Base-by-base conservation (phyloP, 1,140 invertebrate genomes). In the Brachionus rotundiformis region DNA sequence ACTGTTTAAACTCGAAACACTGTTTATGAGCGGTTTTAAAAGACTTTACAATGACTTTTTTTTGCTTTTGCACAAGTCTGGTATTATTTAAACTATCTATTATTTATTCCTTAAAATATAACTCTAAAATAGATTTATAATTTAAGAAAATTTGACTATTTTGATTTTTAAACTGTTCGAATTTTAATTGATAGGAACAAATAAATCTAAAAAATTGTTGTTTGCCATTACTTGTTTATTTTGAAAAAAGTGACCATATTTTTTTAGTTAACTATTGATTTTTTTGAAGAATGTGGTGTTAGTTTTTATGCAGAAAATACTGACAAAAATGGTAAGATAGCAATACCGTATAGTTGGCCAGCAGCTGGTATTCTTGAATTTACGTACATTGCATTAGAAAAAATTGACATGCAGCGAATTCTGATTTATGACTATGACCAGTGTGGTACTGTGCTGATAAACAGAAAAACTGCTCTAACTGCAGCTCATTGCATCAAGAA, bases 401-500 rank as follows among this genome's bases (percentile, higher is more conserved):
- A 16, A 59, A 29, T 59, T 11, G 16, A 36, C 7, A 5, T 31
- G 36, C 0, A 16, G 31, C 27, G 19, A 31, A 59, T 59, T 1
- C 10, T 79, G 2, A 0, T 13, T 4, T 16, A 19, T 19, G 2
- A 33, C 11, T 79, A 23, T 33, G 44, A 29, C 29, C 11, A 25
- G 2, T 79, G 76, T 41, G 76, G 47, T 13, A n/a, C 59, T n/a
- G 16, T 63, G 4, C 13, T 79, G n/a, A 59, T 79, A 3, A 79
- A 79, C 31, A 8, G 76, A 27, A 73, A 23, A 44, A 79, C 76
- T 33, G 47, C 36, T 41, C 47, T 79, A 4, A 79, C 76, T 5
- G 47, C 76, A 39, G 76, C 76, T 10, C 44, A 59, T 13, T 79
- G 76, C 27, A 59, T 79, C 10, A 79, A 79, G 59, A 79, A 29